Evolutionary conservation across 2,113 vertebrate species (phyloP).

Genomic region (Ochotona curzoniae): DNA sequence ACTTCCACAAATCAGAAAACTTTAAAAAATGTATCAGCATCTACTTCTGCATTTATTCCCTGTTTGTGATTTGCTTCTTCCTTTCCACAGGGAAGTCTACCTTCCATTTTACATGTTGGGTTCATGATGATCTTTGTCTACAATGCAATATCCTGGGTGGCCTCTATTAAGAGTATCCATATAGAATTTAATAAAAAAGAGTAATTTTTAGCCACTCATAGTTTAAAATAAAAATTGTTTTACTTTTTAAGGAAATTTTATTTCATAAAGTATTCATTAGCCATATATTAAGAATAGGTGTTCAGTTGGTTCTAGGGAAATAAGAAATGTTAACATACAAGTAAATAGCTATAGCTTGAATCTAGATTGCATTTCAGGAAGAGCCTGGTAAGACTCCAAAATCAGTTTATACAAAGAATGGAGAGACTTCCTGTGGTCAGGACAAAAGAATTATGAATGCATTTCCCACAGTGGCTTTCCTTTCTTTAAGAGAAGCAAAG

Average conservation of each 20-base stretch:
- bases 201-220: not conserved
- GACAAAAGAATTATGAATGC: not conserved
- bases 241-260: not conserved
- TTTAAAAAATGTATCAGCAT: not conserved
- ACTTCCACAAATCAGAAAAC: too few relatives aligned
- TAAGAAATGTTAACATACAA: not conserved
- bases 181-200: not conserved
- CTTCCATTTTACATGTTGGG: not conserved
- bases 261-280: not conserved
- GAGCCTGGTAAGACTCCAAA: not conserved
- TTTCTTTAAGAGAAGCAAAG: not conserved
- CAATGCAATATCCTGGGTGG: accelerated
- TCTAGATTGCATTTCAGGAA: not conserved
- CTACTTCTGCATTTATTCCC: not conserved
- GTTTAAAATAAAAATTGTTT: not conserved
- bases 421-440: not conserved
- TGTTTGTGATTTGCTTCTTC: not conserved
- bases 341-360: not conserved
- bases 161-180: not conserved
- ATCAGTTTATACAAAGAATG: not conserved
- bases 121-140: not conserved
- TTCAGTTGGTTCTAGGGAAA: not conserved
- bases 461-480: not conserved
- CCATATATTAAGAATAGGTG: not conserved
- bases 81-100: not conserved